A percentile compares a stretch with the other conserved stretches of the same genome.
Conservation (phyloP, 1,140 invertebrate species). For the Eulimnadia texana region DNA sequence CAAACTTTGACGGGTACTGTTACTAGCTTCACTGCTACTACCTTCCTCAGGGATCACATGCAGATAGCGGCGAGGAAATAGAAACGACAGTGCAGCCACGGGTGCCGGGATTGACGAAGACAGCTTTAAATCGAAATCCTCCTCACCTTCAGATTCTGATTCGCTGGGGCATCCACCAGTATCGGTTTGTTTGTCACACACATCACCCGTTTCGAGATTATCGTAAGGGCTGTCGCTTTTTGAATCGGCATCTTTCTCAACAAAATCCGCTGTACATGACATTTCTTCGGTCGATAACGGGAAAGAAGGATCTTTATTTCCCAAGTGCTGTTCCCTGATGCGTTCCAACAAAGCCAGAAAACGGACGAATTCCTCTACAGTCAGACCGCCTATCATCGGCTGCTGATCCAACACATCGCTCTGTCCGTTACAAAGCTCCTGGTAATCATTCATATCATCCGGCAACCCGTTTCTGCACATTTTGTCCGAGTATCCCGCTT, state of each 20-base stretch:
- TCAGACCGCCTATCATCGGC: constrained; percentile 3
- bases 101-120: neutral
- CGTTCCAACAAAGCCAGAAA: constrained; percentile 5
- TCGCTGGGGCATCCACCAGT: neutral
- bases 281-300: neutral
- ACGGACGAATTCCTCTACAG: constrained; percentile 6
- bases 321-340: constrained; percentile 2
- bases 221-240: constrained; percentile 4
- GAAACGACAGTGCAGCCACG: neutral
- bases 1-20: constrained; percentile 4
- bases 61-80: constrained; percentile 10
- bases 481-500: neutral
- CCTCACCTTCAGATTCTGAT: neutral
- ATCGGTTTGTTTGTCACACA: neutral
- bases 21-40: neutral
- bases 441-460: too few relatives aligned
- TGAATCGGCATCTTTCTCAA: neutral
- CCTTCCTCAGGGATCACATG: constrained; percentile 15
- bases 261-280: neutral
- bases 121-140: neutral
- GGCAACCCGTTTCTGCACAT: neutral
- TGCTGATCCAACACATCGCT: neutral
- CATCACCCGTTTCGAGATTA: neutral
- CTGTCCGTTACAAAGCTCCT: too few relatives aligned
- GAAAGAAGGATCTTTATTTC: neutral